Evolutionary conservation across 2,113 vertebrate species (phyloP), one percentile per base, ranked within the genome.

Genomic region (Gasterosteus nipponicus): DNA sequence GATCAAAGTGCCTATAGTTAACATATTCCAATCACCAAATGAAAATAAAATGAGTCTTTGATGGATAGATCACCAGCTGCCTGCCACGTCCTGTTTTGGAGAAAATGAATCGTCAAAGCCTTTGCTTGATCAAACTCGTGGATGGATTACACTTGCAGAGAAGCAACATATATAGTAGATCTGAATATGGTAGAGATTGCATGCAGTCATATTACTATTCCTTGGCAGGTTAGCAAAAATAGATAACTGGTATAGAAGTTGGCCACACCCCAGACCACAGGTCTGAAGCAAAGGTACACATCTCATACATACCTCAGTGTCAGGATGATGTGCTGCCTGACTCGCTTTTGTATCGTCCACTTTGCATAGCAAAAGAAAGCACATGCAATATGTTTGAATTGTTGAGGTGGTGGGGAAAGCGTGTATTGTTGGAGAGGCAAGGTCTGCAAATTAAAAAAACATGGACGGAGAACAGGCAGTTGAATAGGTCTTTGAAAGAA

Each of bases 401-500:
- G 83, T 65, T 56, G 67, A 90, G 84, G 82, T 83, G 87, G 77
- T 77, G 85, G 84, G 70, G 78, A 56, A 67, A 83, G 78, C 69
- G 15, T 41, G 88, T 72, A 92, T 93, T 93, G 91, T 94, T 82
- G 66, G 78, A 74, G 76, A 89, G 86, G 82, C 77, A 57, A 85
- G 87, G 92, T 89, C 90, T 86, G 81, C 87, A 91, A 88, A 90
- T 87, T 86, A 91, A 93, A 85, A 89, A 88, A 91, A 91, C 89
- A 89, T 66, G 26, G 83, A 81, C 83, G 80, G 84, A 90, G 89
- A 92, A 89, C 91, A 84, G 87, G 75, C 87, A 38, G 77, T 75
- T 92, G 86, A 95, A 93, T 93, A 88, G 87, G 61, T 79, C 56
- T 57, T 80, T 91, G 85, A 94, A 94, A 93, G 81, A 91, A 79